Conservation (phyloP, 92 coral and sea anemone genomes). For the Galaxea fascicularis region DNA sequence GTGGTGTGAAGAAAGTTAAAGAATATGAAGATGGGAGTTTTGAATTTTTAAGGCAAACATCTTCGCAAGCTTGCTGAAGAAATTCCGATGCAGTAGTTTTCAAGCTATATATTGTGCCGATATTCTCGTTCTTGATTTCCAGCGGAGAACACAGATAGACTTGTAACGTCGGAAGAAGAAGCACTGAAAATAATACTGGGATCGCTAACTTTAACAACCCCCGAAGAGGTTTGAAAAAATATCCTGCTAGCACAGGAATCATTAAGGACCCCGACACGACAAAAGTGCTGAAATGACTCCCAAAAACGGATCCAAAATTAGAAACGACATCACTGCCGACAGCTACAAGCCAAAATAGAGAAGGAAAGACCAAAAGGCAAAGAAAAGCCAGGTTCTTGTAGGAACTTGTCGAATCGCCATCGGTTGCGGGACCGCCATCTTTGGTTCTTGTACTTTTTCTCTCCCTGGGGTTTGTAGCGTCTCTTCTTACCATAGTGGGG, state of each 20-base stretch:
- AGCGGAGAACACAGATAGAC: conserved; percentile 95
- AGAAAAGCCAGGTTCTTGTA: conserved; percentile 79
- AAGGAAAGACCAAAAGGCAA: conserved; percentile 73
- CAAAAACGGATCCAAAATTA: conserved; percentile 75
- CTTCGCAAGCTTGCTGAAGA: conserved; percentile 80
- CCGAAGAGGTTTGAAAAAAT: conserved; percentile 65
- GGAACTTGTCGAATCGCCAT: conserved; percentile 28
- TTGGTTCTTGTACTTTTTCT: conserved; percentile 33
- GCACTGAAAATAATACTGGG: conserved; percentile 65
- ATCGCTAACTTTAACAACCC: conserved; percentile 62
- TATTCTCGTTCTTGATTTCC: conserved; percentile 85
- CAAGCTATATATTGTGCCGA: conserved; percentile 87
- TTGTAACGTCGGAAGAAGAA: conserved; percentile 86
- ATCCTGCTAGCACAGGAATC: conserved; percentile 58
- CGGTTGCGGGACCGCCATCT: conserved; percentile 48
- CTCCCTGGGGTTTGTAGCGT: conserved; percentile 11
- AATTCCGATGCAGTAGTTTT: conserved; percentile 84
- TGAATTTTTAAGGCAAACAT: conserved; percentile 80
- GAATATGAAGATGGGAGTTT: conserved; percentile 81
- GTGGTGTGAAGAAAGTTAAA: conserved; percentile 83
- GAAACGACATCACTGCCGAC: conserved; percentile 77
- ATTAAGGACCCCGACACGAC: conserved; percentile 44
- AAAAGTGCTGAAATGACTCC: conserved; percentile 58
- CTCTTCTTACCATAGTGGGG: conserved; percentile 19
- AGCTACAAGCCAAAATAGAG: conserved; percentile 78